Percentiles rank a stretch among this genome's conserved stretches.
These are phyloP conservation scores for Pseudochaenichthys georgianus DNA, from an alignment of 2,797 vertebrate genomes.

Conservation along the genomic window DNA sequence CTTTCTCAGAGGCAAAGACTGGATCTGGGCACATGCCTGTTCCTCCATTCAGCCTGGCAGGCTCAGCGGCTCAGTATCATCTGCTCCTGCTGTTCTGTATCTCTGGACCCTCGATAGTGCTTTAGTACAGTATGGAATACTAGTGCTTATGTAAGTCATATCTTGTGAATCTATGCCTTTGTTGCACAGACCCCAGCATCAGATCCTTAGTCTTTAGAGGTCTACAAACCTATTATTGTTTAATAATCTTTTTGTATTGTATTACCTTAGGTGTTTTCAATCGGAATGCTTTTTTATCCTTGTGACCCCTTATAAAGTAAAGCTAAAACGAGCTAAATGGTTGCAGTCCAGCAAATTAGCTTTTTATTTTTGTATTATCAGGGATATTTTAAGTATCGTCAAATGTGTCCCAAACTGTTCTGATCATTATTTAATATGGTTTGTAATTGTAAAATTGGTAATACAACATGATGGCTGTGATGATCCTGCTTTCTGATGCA, in stretches of 20 bases:
- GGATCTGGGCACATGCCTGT: conserved; percentile 53
- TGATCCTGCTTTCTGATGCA: neutral
- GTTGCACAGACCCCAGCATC: neutral
- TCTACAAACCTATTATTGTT: neutral
- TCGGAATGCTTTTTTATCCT: neutral
- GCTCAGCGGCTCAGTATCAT: conserved; percentile 8
- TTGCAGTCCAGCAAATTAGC: neutral
- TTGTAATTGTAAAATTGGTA: no score
- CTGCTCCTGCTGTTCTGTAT: conserved; percentile 22
- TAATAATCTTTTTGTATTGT: neutral
- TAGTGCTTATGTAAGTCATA: conserved; percentile 1
- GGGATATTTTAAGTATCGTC: neutral
- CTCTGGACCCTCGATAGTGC: conserved; percentile 2
- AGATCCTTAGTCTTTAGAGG: neutral
- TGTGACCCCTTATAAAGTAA: no score
- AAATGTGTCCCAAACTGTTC: neutral
- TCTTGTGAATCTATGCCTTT: neutral
- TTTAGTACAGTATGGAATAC: neutral
- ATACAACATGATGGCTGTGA: neutral
- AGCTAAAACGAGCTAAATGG: neutral
- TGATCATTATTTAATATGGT: no score
- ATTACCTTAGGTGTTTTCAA: neutral
- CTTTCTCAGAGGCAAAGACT: conserved; percentile 49
- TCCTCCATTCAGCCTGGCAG: conserved; percentile 50
- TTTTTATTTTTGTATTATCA: neutral